Evolutionary conservation across 2,888 invertebrate genomes (phyloP).

Genomic region (Synergus umbraculus): DNA sequence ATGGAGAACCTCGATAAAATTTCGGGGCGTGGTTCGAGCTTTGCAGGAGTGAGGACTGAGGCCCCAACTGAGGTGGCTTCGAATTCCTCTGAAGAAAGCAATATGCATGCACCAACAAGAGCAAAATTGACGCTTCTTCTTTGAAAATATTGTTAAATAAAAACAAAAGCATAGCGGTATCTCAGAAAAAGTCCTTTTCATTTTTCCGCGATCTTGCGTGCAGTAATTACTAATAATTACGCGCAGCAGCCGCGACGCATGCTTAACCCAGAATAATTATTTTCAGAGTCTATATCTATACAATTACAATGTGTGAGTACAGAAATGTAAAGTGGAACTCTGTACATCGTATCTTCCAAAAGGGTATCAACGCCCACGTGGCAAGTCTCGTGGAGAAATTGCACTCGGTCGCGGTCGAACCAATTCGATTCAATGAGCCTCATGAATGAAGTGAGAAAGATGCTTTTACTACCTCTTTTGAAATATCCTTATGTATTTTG

Average conservation of each 20-base stretch:
- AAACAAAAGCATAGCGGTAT: not conserved
- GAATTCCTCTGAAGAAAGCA: not conserved
- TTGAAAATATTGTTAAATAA: not conserved
- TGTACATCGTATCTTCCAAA: not conserved
- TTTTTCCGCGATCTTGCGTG: too few species aligned
- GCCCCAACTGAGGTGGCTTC: constrained; percentile 1
- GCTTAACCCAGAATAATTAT: not conserved
- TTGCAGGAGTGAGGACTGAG: not conserved
- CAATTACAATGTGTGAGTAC: not conserved
- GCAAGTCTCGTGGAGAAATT: not conserved
- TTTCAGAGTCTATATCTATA: not conserved
- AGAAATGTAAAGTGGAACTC: not conserved
- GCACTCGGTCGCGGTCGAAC: not conserved
- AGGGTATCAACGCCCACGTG: not conserved
- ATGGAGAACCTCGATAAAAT: constrained; percentile 13
- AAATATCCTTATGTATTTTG: constrained; percentile 24
- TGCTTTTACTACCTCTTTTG: constrained; percentile 20
- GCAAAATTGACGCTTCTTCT: not conserved
- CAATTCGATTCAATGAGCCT: constrained; percentile 21
- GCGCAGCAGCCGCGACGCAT: not conserved
- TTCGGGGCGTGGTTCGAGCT: constrained; percentile 19
- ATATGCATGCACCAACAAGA: not conserved
- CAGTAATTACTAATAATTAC: not conserved
- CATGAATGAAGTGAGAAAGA: constrained; percentile 31
- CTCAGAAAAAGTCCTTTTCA: not conserved